Conservation (phyloP, 2,797 vertebrate species). For the Echeneis naucrates region DNA sequence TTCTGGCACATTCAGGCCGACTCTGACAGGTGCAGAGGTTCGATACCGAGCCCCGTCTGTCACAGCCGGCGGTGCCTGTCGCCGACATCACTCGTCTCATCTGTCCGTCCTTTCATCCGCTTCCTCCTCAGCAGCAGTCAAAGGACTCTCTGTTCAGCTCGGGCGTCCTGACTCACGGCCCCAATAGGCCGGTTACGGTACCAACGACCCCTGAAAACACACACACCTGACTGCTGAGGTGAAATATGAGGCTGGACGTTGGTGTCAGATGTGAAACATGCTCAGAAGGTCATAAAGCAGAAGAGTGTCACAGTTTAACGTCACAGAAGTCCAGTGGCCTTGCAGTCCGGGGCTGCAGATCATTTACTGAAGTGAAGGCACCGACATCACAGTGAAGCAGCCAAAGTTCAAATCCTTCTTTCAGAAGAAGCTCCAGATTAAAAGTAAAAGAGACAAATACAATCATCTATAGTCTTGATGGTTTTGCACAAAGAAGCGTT, state of each 20-base stretch:
- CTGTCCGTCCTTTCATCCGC: conserved; percentile 61
- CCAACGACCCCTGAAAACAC: neutral
- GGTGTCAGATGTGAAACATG: conserved; percentile 14
- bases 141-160: conserved; percentile 65
- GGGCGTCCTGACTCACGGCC: conserved; percentile 41
- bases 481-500: too few relatives aligned
- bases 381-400: too few relatives aligned
- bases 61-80: conserved; percentile 67
- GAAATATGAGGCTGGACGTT: conserved; percentile 29
- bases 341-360: neutral
- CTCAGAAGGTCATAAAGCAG: conserved; percentile 35
- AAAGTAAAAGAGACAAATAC: neutral
- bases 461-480: too few relatives aligned
- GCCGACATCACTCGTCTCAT: conserved; percentile 76
- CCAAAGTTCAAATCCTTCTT: neutral
- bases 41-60: conserved; percentile 2
- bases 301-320: neutral
- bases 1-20: neutral
- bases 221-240: conserved; percentile 7
- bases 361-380: neutral
- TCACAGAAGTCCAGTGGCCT: conserved; percentile 3
- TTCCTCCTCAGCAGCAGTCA: conserved; percentile 60
- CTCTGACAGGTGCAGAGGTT: neutral
- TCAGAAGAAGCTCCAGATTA: neutral
- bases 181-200: neutral